Evolutionary conservation across 2,797 vertebrate species (phyloP), one percentile per base, ranked within the genome.

Genomic region (Rhincodon typus): DNA sequence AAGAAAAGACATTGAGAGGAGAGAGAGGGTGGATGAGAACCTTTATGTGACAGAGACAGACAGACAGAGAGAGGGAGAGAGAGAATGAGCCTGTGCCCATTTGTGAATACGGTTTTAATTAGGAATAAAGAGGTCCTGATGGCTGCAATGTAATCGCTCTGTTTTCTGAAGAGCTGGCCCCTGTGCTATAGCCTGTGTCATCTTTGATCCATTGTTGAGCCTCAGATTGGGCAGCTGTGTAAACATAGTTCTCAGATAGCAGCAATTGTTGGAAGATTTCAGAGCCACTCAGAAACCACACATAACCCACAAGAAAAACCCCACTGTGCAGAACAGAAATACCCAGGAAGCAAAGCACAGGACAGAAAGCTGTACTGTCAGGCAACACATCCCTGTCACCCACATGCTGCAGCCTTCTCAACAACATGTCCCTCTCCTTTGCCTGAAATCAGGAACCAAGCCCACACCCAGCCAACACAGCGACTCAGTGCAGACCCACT

Each of bases 191-290:
- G 57, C 53, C 87, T 90, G 5, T 66, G 88, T 67, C 62, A 38
- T 38, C 34, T 67, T 38, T 34, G 34, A 12, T 67, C 10, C 90
- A 93, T 93, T 67, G 17, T 93, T 38, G 57, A 93, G 90, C 4
- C 34, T 8, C 57, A 21, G 34, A 19, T 15, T 0, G 15, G 34
- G 19, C 90, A 93, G 90, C 90, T 93, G 90, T 93, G 62, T 67
- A 93, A 93, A 93, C 90, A 93, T 4, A 0, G 87, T 34, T 66
- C 87, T n/a, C 62, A 34, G 50, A 93, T 67, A 67, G 57, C 90
- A 93, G 90, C 90, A 93, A 57, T 93, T 93, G 90, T 21, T 38
- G 90, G 90, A 62, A 93, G 62, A 46, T 93, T 93, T 93, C 90
- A 93, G 90, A 67, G 15, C 34, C 57, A 38, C 34, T 62, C 67